Evolutionary conservation across 2,113 vertebrate genomes (phyloP).

Genomic region (Marmota monax): DNA sequence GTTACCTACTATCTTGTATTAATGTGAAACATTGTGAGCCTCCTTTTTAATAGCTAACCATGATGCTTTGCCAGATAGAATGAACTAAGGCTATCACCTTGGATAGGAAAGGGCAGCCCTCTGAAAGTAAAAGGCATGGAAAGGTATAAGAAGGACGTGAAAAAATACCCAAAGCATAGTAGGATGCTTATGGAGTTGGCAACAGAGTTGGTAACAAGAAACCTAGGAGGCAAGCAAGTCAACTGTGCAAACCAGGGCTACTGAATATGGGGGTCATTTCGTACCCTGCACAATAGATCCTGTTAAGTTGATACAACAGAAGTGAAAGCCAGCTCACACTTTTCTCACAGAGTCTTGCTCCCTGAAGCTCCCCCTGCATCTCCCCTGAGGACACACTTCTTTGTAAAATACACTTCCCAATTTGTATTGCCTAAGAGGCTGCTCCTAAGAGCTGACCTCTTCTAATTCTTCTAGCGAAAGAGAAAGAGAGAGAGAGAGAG

Average conservation of each 20-base stretch:
- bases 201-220: background rate
- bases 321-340: background rate
- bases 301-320: background rate
- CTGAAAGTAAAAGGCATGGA: background rate
- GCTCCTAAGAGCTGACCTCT: background rate
- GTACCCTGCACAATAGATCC: background rate
- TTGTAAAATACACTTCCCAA: background rate
- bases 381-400: background rate
- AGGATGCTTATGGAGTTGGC: background rate
- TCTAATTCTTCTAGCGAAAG: background rate
- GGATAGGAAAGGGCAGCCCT: background rate
- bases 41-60: background rate
- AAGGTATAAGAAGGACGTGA: background rate
- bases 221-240: background rate
- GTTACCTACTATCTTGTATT: background rate
- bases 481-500: background rate
- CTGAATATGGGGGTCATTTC: background rate
- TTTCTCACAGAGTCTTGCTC: background rate
- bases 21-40: background rate
- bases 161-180: background rate
- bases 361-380: background rate
- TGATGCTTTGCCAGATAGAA: background rate
- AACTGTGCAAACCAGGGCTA: background rate
- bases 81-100: background rate
- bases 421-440: background rate